Evolutionary conservation across 2,113 vertebrate genomes (phyloP), one percentile per base, ranked within the genome.

Genomic region (Phalacrocorax brasilianus): DNA sequence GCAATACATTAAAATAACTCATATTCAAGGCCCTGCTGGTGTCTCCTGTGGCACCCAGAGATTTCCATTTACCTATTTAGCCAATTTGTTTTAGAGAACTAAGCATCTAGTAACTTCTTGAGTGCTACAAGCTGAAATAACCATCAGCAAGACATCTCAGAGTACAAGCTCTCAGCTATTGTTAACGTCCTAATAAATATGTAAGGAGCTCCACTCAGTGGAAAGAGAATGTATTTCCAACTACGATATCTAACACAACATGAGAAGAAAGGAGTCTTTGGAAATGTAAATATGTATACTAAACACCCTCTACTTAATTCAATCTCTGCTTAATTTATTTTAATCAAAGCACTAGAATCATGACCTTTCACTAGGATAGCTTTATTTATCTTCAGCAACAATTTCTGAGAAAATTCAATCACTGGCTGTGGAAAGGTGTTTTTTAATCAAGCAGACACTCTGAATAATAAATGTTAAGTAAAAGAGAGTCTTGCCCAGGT

Each of bases 131-230:
- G 22, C n/a, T 55, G 77, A 82, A 89, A 85, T 70, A 56, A 66
- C 26, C 42, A 50, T 15, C 17, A 8, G 30, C 7, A 63, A 47
- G 4, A 18, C n/a, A 44, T 4, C 8, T 50, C 67, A 11, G 7
- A 59, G 38, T 0, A 47, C 49, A 40, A 67, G 11, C 8, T 22
- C 38, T 45, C 67, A 32, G 20, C 22, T 6, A 56, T 0, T 1
- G 2, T 22, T 8, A 7, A 42, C 1, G 17, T 5, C 30, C 28
- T 13, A 42, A 84, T 55, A 95, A 33, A 79, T 66, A 59, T 0
- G 96, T 27, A 42, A 85, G 44, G 72, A 91, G 93, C 94, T 74
- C 97, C 97, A 62, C 91, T 42, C 86, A 66, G 95, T 68, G 97
- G 97, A 7, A 21, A 53, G 23, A 85, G 15, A 20, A 79, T 13